Evolutionary conservation across 2,113 vertebrate species (phyloP).

Genomic region (Hiodon tergisus): DNA sequence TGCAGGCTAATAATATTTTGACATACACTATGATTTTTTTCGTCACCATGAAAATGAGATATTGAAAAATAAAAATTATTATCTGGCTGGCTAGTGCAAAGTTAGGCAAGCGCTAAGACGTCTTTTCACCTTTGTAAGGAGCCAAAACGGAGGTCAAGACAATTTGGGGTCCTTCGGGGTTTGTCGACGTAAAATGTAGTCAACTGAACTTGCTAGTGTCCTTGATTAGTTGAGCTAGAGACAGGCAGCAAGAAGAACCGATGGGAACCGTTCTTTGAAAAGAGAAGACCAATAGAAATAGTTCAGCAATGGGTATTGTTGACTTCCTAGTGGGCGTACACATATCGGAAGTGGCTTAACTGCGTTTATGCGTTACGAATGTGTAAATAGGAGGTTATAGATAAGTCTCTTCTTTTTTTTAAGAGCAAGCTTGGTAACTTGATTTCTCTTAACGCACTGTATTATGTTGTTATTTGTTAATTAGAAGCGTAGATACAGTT

Average conservation of each 20-base stretch:
- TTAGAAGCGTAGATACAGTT: too few species aligned
- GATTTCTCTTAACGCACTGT: background rate
- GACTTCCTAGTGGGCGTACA: background rate
- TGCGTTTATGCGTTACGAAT: background rate
- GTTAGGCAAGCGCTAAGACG: background rate
- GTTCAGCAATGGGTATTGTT: background rate
- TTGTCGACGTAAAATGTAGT: background rate
- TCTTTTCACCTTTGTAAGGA: slow-evolving; percentile 22
- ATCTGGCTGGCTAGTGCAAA: background rate
- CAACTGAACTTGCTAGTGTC: slow-evolving; percentile 4
- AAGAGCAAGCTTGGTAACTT: background rate
- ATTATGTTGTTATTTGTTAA: too few species aligned
- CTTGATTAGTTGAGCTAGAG: background rate
- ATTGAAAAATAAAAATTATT: background rate
- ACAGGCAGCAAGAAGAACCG: background rate
- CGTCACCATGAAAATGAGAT: too few species aligned
- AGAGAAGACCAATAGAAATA: slow-evolving; percentile 14
- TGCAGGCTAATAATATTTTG: too few species aligned
- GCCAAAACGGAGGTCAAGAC: background rate
- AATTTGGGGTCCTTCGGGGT: slow-evolving; percentile 12
- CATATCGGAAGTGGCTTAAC: background rate
- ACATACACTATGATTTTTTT: too few species aligned
- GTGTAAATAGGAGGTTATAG: background rate
- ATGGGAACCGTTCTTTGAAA: background rate
- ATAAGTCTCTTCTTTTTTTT: too few species aligned